phyloP scores from a whole-genome alignment of 1,140 invertebrate species.

The Cydia amplana region DNA sequence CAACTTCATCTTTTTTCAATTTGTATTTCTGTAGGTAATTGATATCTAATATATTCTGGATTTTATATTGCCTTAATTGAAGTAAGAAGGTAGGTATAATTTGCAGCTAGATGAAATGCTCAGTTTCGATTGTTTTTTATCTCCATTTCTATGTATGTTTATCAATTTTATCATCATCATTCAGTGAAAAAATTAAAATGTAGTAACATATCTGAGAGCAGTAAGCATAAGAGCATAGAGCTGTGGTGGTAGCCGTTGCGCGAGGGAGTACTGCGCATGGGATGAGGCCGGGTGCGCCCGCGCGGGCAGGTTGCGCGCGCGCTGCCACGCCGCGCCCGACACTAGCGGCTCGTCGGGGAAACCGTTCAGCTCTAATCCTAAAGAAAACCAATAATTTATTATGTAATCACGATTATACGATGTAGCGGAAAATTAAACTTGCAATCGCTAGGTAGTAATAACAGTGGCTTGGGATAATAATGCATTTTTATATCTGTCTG shows the following conservation, averaged over 20 bases:
- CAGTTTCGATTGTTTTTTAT: too few relatives aligned
- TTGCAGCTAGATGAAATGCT: too few relatives aligned
- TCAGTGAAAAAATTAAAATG: slow-evolving; percentile 41
- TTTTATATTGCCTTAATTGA: too few relatives aligned
- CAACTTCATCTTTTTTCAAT: too few relatives aligned
- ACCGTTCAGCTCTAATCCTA: slow-evolving; percentile 66
- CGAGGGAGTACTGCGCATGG: slow-evolving; percentile 59
- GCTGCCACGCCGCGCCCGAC: slow-evolving; percentile 70
- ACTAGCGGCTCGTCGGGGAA: slow-evolving; percentile 68
- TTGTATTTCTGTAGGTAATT: too few relatives aligned
- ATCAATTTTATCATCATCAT: too few relatives aligned
- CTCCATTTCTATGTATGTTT: too few relatives aligned
- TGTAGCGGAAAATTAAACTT: not conserved
- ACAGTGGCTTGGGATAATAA: too few relatives aligned
- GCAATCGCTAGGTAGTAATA: too few relatives aligned
- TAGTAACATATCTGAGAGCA: slow-evolving; percentile 61
- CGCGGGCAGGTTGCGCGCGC: slow-evolving; percentile 50
- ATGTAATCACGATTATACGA: not conserved
- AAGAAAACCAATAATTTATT: slow-evolving; percentile 30
- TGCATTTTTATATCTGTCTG: too few relatives aligned
- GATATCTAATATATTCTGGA: too few relatives aligned
- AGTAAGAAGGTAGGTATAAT: too few relatives aligned
- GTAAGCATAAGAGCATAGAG: slow-evolving; percentile 62
- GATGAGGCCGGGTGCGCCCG: slow-evolving; percentile 47
- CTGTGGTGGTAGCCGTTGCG: slow-evolving; percentile 59